Conservation (phyloP, 2,888 invertebrate species). For the Mythimna ferrago region DNA sequence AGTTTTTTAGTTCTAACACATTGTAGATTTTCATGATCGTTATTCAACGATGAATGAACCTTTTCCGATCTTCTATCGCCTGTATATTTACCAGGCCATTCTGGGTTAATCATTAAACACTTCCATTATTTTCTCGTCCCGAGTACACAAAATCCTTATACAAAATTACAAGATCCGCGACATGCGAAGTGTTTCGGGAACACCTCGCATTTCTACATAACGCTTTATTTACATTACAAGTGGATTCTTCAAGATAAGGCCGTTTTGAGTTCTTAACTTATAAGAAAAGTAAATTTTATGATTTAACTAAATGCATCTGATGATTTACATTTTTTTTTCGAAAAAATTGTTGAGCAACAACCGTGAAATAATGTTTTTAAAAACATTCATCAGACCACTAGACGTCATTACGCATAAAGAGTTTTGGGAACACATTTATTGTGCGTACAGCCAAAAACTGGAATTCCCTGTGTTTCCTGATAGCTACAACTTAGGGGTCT, state of each 20-base stretch:
- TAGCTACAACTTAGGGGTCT: too few relatives aligned
- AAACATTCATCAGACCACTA: too few relatives aligned
- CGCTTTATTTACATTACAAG: slow-evolving; percentile 88
- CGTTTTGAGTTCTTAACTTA: slow-evolving; percentile 75
- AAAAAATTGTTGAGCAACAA: neutral
- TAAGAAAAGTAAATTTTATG: neutral
- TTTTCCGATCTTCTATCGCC: too few relatives aligned
- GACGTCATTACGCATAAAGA: too few relatives aligned
- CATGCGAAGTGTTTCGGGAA: slow-evolving; percentile 66
- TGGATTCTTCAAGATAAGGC: slow-evolving; percentile 87
- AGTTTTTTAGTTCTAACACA: too few relatives aligned
- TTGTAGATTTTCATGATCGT: too few relatives aligned
- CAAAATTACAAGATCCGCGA: slow-evolving; percentile 1
- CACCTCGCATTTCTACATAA: slow-evolving; percentile 75
- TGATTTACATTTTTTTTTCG: neutral
- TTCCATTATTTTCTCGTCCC: neutral
- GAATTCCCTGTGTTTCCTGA: too few relatives aligned
- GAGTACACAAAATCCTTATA: slow-evolving; percentile 1
- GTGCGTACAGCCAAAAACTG: too few relatives aligned
- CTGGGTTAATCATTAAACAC: neutral
- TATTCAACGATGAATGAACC: too few relatives aligned
- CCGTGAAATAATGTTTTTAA: neutral
- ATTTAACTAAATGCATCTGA: neutral
- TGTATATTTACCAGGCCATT: neutral
- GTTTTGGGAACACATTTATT: too few relatives aligned